phyloP scores from a whole-genome alignment of 2,797 vertebrate genomes.

The Babyrousa celebensis region DNA sequence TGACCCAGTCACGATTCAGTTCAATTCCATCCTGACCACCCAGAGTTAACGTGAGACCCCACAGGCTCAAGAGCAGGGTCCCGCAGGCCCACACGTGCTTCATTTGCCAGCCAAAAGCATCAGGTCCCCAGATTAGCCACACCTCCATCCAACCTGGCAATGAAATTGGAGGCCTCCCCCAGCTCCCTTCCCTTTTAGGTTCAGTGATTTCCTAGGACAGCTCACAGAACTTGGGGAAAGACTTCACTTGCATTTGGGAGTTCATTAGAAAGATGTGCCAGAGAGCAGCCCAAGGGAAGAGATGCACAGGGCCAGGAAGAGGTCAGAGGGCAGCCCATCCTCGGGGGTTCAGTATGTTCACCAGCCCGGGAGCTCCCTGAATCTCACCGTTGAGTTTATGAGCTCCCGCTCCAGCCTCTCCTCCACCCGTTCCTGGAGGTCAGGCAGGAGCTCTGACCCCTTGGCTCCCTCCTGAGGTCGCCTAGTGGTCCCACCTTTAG shows the following conservation, averaged over 20 bases:
- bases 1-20: neutral
- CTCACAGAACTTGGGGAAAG: conserved; percentile 8
- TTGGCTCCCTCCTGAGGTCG: neutral
- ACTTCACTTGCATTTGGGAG: neutral
- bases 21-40: neutral
- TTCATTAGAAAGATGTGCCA: neutral
- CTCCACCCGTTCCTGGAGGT: neutral
- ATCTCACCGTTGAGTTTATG: neutral
- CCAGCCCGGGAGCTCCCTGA: neutral
- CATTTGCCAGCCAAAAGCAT: neutral
- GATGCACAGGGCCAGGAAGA: neutral
- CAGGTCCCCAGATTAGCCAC: neutral
- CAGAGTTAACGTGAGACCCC: neutral
- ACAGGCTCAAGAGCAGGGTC: neutral
- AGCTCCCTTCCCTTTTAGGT: neutral
- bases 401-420: neutral
- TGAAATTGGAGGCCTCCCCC: neutral
- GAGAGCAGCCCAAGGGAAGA: neutral
- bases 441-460: neutral
- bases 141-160: neutral
- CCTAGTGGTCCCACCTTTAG: too few species aligned
- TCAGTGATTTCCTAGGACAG: neutral
- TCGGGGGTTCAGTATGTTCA: neutral
- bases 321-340: accelerated
- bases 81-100: neutral